phyloP scores from a whole-genome alignment of 2,797 vertebrate genomes.

The Notolepis coatsorum region DNA sequence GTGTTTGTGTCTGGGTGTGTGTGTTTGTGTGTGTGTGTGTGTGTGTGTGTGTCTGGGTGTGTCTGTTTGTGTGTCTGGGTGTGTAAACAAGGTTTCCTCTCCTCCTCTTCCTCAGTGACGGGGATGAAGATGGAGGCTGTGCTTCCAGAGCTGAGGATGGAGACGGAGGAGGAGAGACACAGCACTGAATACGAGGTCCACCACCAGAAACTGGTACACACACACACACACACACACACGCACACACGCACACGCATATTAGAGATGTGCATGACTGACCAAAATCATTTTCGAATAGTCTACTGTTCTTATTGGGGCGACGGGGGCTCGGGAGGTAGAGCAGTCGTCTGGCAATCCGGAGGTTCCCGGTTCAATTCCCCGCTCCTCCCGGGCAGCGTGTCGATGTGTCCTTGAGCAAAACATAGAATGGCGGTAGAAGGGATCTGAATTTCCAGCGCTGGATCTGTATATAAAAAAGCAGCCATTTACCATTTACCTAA shows the following conservation, averaged over 20 bases:
- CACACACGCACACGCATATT: neutral
- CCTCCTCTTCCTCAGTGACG: conserved; percentile 81
- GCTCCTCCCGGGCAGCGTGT: too few species aligned
- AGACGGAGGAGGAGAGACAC: conserved; percentile 92
- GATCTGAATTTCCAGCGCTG: too few species aligned
- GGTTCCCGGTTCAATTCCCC: too few species aligned
- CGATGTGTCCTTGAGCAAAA: too few species aligned
- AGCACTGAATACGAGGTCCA: conserved; percentile 95
- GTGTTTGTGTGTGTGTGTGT: conserved; percentile 3
- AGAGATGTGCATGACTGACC: too few species aligned
- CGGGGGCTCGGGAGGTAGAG: too few species aligned
- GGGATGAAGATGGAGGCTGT: conserved; percentile 91
- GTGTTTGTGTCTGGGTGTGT: conserved; percentile 3
- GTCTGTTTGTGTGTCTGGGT: neutral
- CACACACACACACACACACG: neutral
- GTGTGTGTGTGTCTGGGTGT: neutral
- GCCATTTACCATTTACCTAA: too few species aligned
- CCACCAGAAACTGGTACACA: conserved; percentile 95
- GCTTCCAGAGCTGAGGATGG: conserved; percentile 90
- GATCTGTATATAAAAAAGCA: too few species aligned
- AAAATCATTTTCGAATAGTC: too few species aligned
- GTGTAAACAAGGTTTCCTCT: conserved; percentile 43
- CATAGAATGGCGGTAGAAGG: too few species aligned
- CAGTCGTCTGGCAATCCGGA: too few species aligned
- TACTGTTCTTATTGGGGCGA: too few species aligned